Conservation (phyloP, 1,140 invertebrate species). For the Hypsibius dujardini region DNA sequence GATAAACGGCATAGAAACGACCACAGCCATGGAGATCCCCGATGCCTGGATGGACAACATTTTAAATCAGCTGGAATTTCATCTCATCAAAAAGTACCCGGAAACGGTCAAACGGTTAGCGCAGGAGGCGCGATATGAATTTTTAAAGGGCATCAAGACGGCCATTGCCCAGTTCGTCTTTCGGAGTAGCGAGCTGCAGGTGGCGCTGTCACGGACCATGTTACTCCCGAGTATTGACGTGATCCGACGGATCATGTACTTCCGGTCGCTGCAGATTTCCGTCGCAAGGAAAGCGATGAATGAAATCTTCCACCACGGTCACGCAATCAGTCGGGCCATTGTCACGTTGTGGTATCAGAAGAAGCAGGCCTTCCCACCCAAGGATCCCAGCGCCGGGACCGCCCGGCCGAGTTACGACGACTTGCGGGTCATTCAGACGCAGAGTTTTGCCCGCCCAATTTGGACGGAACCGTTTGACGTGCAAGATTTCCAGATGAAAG, state of each 20-base stretch:
- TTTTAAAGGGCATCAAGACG: constrained; percentile 8
- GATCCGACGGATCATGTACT: constrained; percentile 5
- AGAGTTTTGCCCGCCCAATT: constrained; percentile 2
- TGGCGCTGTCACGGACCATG: neutral
- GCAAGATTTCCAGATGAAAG: constrained; percentile 12
- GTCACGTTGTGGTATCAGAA: constrained; percentile 8
- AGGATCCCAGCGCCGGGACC: neutral
- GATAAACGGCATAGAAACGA: constrained; percentile 9
- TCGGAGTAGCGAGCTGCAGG: constrained; percentile 8
- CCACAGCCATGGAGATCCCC: constrained; percentile 10
- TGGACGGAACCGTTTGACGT: neutral
- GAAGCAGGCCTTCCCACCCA: neutral
- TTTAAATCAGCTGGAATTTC: constrained; percentile 3
- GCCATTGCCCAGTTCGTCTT: constrained; percentile 12
- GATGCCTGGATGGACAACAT: constrained; percentile 14
- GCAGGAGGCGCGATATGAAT: constrained; percentile 12
- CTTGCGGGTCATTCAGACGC: constrained; percentile 7
- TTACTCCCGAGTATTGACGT: neutral
- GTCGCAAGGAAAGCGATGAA: neutral
- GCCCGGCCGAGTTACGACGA: constrained; percentile 12
- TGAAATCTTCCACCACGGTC: constrained; percentile 6
- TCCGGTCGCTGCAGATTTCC: neutral
- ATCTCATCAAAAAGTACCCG: neutral
- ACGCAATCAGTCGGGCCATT: constrained; percentile 12
- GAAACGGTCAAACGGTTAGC: neutral